Percentiles rank a stretch among this genome's conserved stretches.
Evolutionary conservation across 2,113 vertebrate species (phyloP).

Genomic region (Merops nubicus): DNA sequence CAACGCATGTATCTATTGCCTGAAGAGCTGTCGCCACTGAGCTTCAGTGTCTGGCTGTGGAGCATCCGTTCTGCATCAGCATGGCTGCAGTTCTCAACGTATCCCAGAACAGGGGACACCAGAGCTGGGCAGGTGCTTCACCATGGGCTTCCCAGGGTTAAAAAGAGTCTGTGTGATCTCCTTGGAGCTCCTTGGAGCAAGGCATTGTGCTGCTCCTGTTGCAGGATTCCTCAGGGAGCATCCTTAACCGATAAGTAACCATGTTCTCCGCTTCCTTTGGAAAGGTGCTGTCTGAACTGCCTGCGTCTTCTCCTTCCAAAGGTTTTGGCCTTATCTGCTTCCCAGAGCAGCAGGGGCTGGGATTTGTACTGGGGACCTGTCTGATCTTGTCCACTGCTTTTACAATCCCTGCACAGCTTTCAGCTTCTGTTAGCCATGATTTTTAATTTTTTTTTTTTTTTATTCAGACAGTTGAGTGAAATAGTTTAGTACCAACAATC

Average conservation of each 20-base stretch:
- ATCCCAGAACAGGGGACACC: background rate
- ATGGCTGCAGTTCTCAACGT: background rate
- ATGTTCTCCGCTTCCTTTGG: background rate
- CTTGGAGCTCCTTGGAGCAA: background rate
- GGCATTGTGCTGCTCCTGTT: background rate
- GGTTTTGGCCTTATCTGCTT: background rate
- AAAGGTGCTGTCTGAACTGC: background rate
- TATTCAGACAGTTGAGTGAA: background rate
- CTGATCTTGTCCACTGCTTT: background rate
- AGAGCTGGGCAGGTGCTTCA: background rate
- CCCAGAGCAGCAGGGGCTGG: background rate
- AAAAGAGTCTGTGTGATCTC: background rate
- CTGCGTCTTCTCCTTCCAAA: background rate
- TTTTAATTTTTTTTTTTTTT: background rate
- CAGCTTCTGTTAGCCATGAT: background rate
- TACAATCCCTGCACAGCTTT: background rate
- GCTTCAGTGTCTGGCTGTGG: background rate
- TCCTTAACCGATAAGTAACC: background rate
- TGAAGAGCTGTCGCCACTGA: background rate
- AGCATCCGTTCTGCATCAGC: rapidly evolving
- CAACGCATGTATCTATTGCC: background rate
- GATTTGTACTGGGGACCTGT: background rate
- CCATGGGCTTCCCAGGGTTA: rapidly evolving
- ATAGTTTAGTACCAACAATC: background rate
- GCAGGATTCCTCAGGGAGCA: background rate